Conservation (phyloP, 2,113 vertebrate species). For the Morphnarchus princeps region DNA sequence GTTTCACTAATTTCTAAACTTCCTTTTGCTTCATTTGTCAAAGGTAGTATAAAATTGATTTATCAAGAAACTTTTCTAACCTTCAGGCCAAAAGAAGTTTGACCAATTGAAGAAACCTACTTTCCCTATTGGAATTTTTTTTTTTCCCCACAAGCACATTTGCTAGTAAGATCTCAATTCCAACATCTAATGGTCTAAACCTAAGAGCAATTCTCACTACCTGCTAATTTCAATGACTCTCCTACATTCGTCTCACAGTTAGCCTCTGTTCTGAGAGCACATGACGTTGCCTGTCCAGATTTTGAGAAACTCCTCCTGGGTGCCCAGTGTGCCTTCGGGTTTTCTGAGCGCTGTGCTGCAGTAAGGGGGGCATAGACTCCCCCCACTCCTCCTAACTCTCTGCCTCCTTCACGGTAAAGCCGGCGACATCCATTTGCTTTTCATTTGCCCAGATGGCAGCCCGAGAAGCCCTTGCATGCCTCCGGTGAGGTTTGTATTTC, state of each 20-base stretch:
- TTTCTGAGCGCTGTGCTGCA: rapidly evolving
- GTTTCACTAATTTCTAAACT: background rate
- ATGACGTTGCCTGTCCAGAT: background rate
- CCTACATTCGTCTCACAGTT: background rate
- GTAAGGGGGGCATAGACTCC: rapidly evolving
- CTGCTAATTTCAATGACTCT: background rate
- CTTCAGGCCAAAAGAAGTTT: background rate
- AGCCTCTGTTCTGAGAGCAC: background rate
- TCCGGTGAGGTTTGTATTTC: background rate
- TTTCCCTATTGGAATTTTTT: background rate
- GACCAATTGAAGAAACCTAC: background rate
- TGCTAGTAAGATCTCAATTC: background rate
- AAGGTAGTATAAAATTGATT: background rate
- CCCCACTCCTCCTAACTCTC: background rate
- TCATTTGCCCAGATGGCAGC: rapidly evolving
- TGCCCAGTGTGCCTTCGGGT: rapidly evolving
- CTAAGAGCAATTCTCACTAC: background rate
- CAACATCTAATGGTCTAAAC: background rate
- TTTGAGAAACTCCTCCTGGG: background rate
- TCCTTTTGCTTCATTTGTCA: background rate
- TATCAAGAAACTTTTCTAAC: background rate
- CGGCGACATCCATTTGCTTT: rapidly evolving
- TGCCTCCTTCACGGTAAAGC: background rate
- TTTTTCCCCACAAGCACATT: background rate
- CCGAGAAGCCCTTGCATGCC: rapidly evolving